phyloP scores from a whole-genome alignment of 2,888 invertebrate genomes.

The Malacosoma neustria region DNA sequence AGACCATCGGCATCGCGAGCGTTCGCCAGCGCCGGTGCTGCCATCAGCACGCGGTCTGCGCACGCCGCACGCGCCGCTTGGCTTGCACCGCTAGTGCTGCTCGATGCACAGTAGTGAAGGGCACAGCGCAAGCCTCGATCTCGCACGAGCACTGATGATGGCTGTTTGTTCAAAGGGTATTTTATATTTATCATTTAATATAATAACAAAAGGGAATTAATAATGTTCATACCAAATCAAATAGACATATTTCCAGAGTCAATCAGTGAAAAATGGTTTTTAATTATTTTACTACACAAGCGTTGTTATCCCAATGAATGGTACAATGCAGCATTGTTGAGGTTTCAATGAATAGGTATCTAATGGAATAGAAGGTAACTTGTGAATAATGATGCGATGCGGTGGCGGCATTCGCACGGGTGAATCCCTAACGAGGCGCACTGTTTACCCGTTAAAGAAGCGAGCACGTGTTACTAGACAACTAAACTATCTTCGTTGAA shows the following conservation, averaged over 20 bases:
- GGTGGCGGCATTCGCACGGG: slow-evolving; percentile 10
- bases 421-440: slow-evolving; percentile 31
- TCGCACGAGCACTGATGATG: slow-evolving; percentile 76
- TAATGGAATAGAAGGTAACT: slow-evolving; percentile 12
- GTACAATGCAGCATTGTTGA: background rate
- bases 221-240: background rate
- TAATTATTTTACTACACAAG: too few relatives aligned
- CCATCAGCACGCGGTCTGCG: slow-evolving; percentile 88
- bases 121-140: slow-evolving; percentile 91
- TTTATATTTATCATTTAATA: too few relatives aligned
- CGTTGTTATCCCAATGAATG: background rate
- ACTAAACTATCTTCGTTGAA: slow-evolving; percentile 15
- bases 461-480: slow-evolving; percentile 26
- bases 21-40: slow-evolving; percentile 89
- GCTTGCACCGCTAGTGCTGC: slow-evolving; percentile 83
- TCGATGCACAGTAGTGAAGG: slow-evolving; percentile 93
- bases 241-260: background rate
- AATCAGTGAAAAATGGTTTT: background rate
- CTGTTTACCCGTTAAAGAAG: slow-evolving; percentile 21
- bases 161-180: slow-evolving; percentile 21
- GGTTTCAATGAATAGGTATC: background rate
- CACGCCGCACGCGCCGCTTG: slow-evolving; percentile 87
- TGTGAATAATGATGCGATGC: slow-evolving; percentile 17
- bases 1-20: slow-evolving; percentile 94
- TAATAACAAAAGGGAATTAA: too few relatives aligned